phyloP scores from a whole-genome alignment of 2,113 vertebrate species.

The Microcebus murinus region DNA sequence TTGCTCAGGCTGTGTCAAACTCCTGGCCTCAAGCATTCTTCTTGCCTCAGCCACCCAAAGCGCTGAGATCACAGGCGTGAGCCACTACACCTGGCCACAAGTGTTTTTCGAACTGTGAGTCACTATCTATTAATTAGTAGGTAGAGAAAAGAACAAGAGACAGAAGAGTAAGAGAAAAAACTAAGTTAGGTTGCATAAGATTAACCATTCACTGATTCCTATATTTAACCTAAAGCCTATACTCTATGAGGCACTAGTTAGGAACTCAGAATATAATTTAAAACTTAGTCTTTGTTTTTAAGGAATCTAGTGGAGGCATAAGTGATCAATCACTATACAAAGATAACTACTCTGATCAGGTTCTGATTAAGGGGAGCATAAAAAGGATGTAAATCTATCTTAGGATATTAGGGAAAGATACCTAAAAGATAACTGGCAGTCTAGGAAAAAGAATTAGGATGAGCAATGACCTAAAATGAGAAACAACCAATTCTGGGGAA shows the following conservation, averaged over 20 bases:
- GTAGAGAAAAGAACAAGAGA: background rate
- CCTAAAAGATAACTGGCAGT: background rate
- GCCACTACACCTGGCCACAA: no score
- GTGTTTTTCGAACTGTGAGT: background rate
- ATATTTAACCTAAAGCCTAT: background rate
- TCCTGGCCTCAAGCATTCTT: no score
- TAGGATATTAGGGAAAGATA: background rate
- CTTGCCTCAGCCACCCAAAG: no score
- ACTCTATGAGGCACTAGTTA: background rate
- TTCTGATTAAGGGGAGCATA: background rate
- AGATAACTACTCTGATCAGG: background rate
- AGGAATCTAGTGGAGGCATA: background rate
- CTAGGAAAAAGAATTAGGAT: background rate
- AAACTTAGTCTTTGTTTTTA: background rate
- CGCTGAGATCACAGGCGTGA: no score
- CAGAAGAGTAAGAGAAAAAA: background rate
- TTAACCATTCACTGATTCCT: background rate
- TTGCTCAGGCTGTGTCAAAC: no score
- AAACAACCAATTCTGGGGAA: background rate
- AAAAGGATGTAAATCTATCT: background rate
- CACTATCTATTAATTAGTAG: background rate
- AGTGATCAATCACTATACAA: background rate
- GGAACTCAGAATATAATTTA: background rate
- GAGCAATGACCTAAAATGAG: background rate
- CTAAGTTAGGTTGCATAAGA: background rate